These are phyloP conservation scores for Abrostola triplasia DNA, from an alignment of 2,888 invertebrate genomes.

Conservation along the genomic window DNA sequence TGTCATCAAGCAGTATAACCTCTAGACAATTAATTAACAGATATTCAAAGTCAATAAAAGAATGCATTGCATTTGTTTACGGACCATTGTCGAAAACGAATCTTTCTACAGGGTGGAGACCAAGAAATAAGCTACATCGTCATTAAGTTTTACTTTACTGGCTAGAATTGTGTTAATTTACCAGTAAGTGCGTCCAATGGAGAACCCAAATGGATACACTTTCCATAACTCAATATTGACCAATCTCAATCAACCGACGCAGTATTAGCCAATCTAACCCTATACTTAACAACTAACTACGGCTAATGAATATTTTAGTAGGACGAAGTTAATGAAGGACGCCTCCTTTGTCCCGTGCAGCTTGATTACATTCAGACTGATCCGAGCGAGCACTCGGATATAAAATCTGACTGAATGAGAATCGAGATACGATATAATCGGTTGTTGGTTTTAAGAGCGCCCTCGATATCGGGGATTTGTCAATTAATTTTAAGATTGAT, in stretches of 20 bases:
- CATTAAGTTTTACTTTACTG: no score
- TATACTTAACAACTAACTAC: slow-evolving; percentile 65
- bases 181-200: neutral
- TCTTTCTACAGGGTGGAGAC: no score
- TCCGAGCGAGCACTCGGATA: slow-evolving; percentile 57
- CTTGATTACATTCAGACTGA: slow-evolving; percentile 77
- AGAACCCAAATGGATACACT: neutral
- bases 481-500: slow-evolving; percentile 6
- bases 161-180: neutral
- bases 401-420: slow-evolving; percentile 55
- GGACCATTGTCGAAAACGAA: no score
- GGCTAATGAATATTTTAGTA: slow-evolving; percentile 84
- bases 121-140: no score
- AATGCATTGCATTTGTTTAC: no score
- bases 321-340: slow-evolving; percentile 82
- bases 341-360: slow-evolving; percentile 80
- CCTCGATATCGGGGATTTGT: no score
- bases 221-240: slow-evolving; percentile 24
- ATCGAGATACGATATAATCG: slow-evolving; percentile 26
- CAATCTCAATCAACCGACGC: slow-evolving; percentile 34
- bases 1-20: no score
- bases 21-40: no score
- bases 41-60: no score
- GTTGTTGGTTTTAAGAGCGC: slow-evolving; percentile 31
- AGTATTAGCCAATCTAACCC: slow-evolving; percentile 41